Percentiles rank a stretch among this genome's conserved stretches.
These are phyloP conservation scores for Augiades crinisus DNA, from an alignment of 2,888 invertebrate genomes.

Conservation along the genomic window DNA sequence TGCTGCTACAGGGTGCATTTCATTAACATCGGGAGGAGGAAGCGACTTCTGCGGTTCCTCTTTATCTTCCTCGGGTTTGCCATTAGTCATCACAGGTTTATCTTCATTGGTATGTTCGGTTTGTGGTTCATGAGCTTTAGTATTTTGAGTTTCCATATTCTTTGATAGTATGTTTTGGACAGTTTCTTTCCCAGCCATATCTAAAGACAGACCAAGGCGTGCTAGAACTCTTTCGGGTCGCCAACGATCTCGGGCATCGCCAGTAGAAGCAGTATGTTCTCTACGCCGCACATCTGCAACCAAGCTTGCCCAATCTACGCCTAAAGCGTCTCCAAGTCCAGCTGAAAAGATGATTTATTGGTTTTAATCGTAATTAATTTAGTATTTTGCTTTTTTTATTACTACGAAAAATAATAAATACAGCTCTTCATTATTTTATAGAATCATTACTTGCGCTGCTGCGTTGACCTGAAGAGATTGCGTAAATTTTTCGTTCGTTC, in stretches of 20 bases:
- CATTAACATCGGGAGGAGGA: conserved; percentile 49
- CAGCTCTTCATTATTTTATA: too few relatives aligned
- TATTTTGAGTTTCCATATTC: conserved; percentile 42
- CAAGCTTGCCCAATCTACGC: conserved; percentile 97
- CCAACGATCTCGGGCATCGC: conserved; percentile 89
- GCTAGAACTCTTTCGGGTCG: conserved; percentile 89
- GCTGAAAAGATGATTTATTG: conserved; percentile 51
- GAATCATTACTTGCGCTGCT: too few relatives aligned
- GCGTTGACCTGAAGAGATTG: too few relatives aligned
- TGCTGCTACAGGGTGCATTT: conserved; percentile 78
- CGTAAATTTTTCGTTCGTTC: too few relatives aligned
- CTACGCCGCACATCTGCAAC: conserved; percentile 87
- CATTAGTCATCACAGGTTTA: conserved; percentile 50
- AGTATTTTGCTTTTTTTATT: too few relatives aligned
- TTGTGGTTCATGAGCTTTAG: conserved; percentile 36
- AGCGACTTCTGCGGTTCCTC: conserved; percentile 38
- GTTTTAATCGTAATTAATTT: too few relatives aligned
- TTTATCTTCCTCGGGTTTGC: conserved; percentile 42
- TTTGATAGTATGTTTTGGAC: conserved; percentile 62
- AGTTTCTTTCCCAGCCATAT: conserved; percentile 85
- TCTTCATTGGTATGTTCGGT: conserved; percentile 40
- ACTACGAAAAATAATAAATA: too few relatives aligned
- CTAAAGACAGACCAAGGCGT: conserved; percentile 89
- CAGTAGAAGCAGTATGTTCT: conserved; percentile 71
- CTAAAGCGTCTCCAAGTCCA: conserved; percentile 93